Evolutionary conservation across 2,113 vertebrate genomes (phyloP), one percentile per base, ranked within the genome.

Genomic region (Psophia crepitans): DNA sequence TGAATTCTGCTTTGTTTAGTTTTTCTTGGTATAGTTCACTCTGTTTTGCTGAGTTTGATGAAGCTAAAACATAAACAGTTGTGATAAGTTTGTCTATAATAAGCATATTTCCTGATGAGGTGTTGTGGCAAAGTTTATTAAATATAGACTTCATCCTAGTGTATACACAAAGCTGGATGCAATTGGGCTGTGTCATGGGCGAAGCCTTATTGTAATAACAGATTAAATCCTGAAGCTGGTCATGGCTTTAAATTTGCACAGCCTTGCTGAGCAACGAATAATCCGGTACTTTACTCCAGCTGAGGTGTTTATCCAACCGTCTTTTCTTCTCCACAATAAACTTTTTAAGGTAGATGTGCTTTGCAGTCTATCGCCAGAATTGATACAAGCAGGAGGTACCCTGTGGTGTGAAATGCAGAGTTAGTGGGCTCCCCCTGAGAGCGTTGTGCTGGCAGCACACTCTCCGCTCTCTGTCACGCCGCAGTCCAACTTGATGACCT

Each of bases 381-480:
- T 73, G 76, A 33, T 32, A 30, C 0, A 11, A 35, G 90, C 68
- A 60, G 85, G 28, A 57, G 66, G 10, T 5, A 5, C 51, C 85
- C 61, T 0, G 2, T 53, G 54, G 66, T 2, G 51, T 4, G 20
- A 49, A 35, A 56, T 13, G 30, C 5, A 2, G 64, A 19, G n/a
- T 22, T 44, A 48, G 66, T 22, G 39, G 35, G 33, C 57, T 63
- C 53, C 74, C 23, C 48, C 24, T 0, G 5, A 6, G 77, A 44
- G 64, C 16, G 3, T 6, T 0, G 0, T 26, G 66, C 76, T 74
- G 84, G 58, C 84, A 84, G 44, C 3, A 0, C 0, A 0, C 69
- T 87, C 60, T 76, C 18, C 48, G 24, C 46, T 91, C 74, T 19
- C 41, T 63, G 56, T 28, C 84, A 14, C 8, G 0, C 64, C 19